phyloP scores from a whole-genome alignment of 2,113 vertebrate species.

The Micronisus gabar region DNA sequence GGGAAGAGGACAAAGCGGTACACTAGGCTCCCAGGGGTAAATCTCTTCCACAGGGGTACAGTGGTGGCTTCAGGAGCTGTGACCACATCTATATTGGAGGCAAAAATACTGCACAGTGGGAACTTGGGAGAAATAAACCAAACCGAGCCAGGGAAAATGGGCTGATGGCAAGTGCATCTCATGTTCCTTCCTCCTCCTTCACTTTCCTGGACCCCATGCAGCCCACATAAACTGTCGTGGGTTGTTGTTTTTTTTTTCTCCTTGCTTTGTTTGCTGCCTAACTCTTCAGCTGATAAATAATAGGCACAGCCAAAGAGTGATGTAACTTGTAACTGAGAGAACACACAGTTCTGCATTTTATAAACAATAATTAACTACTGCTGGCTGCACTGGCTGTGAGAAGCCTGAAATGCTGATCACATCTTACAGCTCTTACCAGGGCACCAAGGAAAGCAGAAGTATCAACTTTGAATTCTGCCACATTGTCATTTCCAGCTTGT shows the following conservation, averaged over 20 bases:
- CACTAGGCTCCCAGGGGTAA: background rate
- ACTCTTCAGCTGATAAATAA: slow-evolving; percentile 4
- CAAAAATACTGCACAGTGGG: background rate
- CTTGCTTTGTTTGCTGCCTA: background rate
- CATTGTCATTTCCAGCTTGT: background rate
- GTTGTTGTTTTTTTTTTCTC: background rate
- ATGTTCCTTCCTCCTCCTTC: background rate
- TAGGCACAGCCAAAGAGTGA: background rate
- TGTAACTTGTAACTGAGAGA: background rate
- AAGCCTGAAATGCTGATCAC: background rate
- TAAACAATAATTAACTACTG: slow-evolving; percentile 45
- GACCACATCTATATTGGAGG: background rate
- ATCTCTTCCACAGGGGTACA: background rate
- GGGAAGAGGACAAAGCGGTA: background rate
- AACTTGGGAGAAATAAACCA: background rate
- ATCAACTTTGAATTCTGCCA: background rate
- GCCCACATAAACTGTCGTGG: background rate
- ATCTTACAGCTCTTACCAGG: background rate
- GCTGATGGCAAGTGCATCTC: background rate
- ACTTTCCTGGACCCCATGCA: background rate
- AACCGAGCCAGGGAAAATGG: background rate
- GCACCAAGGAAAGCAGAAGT: background rate
- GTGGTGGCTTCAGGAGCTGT: background rate
- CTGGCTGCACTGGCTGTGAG: background rate
- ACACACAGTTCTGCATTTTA: slow-evolving; percentile 26